phyloP scores from a whole-genome alignment of 2,113 vertebrate genomes.

The Micromys minutus region DNA sequence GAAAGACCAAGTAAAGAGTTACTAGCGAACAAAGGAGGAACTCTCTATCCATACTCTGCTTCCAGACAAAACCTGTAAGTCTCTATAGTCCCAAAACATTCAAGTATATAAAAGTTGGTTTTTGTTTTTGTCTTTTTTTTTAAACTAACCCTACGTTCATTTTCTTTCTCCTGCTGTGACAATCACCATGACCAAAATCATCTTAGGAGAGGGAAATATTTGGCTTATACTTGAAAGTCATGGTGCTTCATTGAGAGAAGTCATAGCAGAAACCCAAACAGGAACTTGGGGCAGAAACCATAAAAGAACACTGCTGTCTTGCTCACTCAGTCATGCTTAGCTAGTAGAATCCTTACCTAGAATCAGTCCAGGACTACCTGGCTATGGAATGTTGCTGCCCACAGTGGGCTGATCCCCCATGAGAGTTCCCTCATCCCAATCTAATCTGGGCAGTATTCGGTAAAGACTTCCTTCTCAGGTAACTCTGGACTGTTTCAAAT shows the following conservation, averaged over 20 bases:
- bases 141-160: not conserved
- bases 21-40: not conserved
- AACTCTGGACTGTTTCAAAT: not conserved
- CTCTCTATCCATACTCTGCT: not conserved
- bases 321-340: not conserved
- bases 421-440: not conserved
- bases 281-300: not conserved
- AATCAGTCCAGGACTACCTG: not conserved
- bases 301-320: not conserved
- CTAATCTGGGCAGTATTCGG: not conserved
- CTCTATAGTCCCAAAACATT: not conserved
- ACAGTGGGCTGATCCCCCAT: not conserved
- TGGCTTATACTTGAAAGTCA: not conserved
- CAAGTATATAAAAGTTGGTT: not conserved
- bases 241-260: not conserved
- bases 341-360: not conserved
- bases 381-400: not conserved
- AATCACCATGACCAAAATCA: not conserved
- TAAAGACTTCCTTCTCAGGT: not conserved
- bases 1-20: not conserved
- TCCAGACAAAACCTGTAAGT: not conserved
- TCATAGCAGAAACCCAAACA: not conserved
- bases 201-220: not conserved
- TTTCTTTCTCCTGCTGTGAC: not conserved
- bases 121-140: not conserved